phyloP scores from a whole-genome alignment of 2,113 vertebrate species.

The Proterorhinus semilunaris region DNA sequence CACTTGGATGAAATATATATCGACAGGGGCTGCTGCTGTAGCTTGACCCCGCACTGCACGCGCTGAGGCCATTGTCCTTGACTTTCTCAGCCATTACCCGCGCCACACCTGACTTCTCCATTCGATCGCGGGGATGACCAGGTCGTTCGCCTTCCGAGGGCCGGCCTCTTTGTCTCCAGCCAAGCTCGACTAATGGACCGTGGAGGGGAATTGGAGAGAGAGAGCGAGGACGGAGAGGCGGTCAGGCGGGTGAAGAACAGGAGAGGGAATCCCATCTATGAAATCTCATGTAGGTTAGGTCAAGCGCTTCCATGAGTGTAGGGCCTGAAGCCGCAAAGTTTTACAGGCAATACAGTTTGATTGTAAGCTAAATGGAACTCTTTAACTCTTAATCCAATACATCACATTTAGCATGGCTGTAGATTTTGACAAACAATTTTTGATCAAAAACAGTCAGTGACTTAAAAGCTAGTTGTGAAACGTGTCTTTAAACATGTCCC shows the following conservation, averaged over 20 bases:
- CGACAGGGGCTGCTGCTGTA: slow-evolving; percentile 36
- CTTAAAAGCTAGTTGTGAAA: too few relatives aligned
- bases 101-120: slow-evolving; percentile 90
- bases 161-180: slow-evolving; percentile 93
- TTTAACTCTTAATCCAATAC: neutral
- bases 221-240: slow-evolving; percentile 59
- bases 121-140: slow-evolving; percentile 94
- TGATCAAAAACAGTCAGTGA: too few relatives aligned
- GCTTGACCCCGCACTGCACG: slow-evolving; percentile 24
- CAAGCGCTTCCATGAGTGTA: neutral
- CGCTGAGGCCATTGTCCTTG: slow-evolving; percentile 79
- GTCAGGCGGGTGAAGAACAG: slow-evolving; percentile 45
- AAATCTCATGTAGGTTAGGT: neutral
- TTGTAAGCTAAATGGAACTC: neutral
- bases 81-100: slow-evolving; percentile 86
- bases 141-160: slow-evolving; percentile 95
- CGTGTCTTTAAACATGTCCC: too few relatives aligned
- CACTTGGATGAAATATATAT: too few relatives aligned
- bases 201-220: slow-evolving; percentile 60
- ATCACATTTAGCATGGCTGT: neutral
- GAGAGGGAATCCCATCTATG: slow-evolving; percentile 22
- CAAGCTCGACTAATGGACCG: slow-evolving; percentile 95
- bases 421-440: too few relatives aligned
- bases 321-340: neutral
- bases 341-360: slow-evolving; percentile 1